Conservation (phyloP, 2,888 invertebrate species). For the Lasioglossum morio region DNA sequence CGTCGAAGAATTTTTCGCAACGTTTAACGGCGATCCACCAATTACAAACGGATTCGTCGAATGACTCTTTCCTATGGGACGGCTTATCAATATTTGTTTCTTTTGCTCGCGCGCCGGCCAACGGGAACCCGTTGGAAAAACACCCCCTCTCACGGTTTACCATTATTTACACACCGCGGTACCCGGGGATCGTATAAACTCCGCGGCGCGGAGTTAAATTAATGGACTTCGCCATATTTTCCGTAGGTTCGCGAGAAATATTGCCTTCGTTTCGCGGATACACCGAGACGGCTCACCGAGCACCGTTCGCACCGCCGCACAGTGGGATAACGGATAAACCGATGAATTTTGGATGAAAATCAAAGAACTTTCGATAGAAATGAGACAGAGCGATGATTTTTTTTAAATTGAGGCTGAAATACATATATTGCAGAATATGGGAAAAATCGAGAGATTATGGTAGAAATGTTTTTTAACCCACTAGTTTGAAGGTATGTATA, state of each 20-base stretch:
- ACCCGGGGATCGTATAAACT: slow-evolving; percentile 15
- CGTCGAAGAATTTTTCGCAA: no score
- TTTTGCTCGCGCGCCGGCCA: slow-evolving; percentile 31
- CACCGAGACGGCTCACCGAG: neutral
- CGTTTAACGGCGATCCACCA: slow-evolving; percentile 8
- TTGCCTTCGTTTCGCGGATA: neutral
- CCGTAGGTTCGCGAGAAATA: neutral
- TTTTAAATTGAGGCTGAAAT: no score
- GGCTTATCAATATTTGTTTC: slow-evolving; percentile 49
- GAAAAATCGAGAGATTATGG: no score
- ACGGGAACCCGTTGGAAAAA: slow-evolving; percentile 20
- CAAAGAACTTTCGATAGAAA: no score
- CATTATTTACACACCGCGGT: slow-evolving; percentile 8
- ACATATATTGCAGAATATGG: no score
- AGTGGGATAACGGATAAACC: no score
- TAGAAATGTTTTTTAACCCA: no score
- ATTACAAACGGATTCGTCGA: slow-evolving; percentile 49
- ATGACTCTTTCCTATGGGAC: slow-evolving; percentile 24
- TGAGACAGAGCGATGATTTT: no score
- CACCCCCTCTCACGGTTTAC: slow-evolving; percentile 4
- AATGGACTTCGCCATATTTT: slow-evolving; percentile 22
- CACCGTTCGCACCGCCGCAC: neutral
- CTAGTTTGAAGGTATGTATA: no score
- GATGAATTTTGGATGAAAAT: no score
- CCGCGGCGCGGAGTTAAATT: slow-evolving; percentile 3